Percentiles rank a stretch among this genome's conserved stretches.
These are phyloP conservation scores for Ammodytes marinus DNA, from an alignment of 2,113 vertebrate genomes.

Conservation along the genomic window DNA sequence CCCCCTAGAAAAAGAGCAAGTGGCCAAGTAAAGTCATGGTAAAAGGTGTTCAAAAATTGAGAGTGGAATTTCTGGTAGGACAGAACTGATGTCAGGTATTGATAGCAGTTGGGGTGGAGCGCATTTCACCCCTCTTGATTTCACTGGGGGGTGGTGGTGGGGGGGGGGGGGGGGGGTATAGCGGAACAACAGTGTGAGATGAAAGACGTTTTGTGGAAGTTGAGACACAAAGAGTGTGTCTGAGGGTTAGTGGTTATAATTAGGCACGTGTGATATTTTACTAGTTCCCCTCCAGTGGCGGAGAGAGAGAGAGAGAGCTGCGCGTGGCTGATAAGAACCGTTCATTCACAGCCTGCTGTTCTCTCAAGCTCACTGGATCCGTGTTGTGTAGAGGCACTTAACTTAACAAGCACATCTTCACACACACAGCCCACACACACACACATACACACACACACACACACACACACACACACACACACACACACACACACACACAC, in stretches of 20 bases:
- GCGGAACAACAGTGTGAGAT: conserved; percentile 48
- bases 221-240: conserved; percentile 58
- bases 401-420: conserved; percentile 47
- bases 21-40: conserved; percentile 2
- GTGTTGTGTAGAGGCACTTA: conserved; percentile 42
- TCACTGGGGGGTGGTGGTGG: conserved; percentile 32
- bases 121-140: conserved; percentile 55
- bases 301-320: conserved; percentile 39
- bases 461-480: conserved; percentile 35
- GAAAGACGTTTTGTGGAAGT: conserved; percentile 62
- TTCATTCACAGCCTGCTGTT: conserved; percentile 63
- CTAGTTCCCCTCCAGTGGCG: conserved; percentile 67
- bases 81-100: conserved; percentile 49
- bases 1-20: neutral
- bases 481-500: conserved; percentile 49
- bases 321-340: conserved; percentile 63
- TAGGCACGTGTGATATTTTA: conserved; percentile 72
- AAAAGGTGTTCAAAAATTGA: conserved; percentile 11
- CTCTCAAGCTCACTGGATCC: conserved; percentile 45
- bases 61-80: conserved; percentile 39
- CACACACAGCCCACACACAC: conserved; percentile 29
- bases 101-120: conserved; percentile 59
- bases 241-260: conserved; percentile 59
- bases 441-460: conserved; percentile 54
- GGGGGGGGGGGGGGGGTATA: too few species aligned